Conservation (phyloP, 1,140 invertebrate genomes). For the Probaryconus sp. region DNA sequence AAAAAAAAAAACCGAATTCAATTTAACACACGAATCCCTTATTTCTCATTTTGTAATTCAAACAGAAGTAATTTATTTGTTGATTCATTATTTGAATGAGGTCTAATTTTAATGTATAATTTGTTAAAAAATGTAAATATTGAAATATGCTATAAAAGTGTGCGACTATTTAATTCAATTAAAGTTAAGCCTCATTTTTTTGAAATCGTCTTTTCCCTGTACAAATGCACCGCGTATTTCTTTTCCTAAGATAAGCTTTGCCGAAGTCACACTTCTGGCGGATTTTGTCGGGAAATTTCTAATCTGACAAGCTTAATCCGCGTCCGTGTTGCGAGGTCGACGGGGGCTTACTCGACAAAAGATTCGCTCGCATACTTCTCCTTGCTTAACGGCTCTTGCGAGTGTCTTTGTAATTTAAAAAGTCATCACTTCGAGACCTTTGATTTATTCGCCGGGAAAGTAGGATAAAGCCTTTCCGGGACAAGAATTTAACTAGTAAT, state of each 20-base stretch:
- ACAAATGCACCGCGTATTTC: slow-evolving; percentile 28
- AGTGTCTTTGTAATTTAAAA: slow-evolving; percentile 50
- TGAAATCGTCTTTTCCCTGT: background rate
- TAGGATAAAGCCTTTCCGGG: slow-evolving; percentile 33
- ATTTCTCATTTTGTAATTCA: too few relatives aligned
- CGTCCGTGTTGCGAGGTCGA: slow-evolving; percentile 18
- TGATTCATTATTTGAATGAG: too few relatives aligned
- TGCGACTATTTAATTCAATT: slow-evolving; percentile 15
- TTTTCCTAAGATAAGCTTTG: slow-evolving; percentile 25
- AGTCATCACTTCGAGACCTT: slow-evolving; percentile 30
- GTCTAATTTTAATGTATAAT: too few relatives aligned
- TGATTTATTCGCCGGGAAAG: slow-evolving; percentile 41
- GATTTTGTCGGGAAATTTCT: slow-evolving; percentile 46
- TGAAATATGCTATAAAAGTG: background rate
- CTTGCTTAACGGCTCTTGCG: slow-evolving; percentile 36
- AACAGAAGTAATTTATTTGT: too few relatives aligned
- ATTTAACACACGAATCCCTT: too few relatives aligned
- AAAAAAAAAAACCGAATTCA: too few relatives aligned
- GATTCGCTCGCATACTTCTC: slow-evolving; percentile 10
- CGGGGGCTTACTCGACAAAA: slow-evolving; percentile 32
- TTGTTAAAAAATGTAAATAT: too few relatives aligned
- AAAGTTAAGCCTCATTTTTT: background rate
- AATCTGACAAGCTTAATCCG: slow-evolving; percentile 57
- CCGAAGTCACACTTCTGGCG: slow-evolving; percentile 37
- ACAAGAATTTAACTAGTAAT: slow-evolving; percentile 38